Evolutionary conservation across 2,888 invertebrate genomes (phyloP).

Genomic region (Ethmia dodecea): DNA sequence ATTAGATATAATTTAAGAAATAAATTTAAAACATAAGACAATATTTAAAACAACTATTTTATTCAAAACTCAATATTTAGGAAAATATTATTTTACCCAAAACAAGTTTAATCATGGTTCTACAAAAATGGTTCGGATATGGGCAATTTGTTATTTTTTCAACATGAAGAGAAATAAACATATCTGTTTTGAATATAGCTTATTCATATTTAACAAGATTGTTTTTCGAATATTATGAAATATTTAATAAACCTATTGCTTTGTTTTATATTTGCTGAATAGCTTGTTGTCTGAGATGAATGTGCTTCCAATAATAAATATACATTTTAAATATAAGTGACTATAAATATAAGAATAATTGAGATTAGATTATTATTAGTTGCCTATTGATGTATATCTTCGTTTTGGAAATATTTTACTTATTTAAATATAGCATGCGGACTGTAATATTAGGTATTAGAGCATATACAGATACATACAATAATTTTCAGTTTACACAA

Average conservation of each 20-base stretch:
- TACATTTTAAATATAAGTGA: constrained; percentile 15
- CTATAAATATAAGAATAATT: not conserved
- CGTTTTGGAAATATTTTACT: too few relatives aligned
- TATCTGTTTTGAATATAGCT: not conserved
- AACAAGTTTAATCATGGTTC: too few relatives aligned
- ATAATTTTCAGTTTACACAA: too few relatives aligned
- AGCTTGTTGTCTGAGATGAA: constrained; percentile 1
- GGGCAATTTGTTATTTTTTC: not conserved
- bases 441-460: too few relatives aligned
- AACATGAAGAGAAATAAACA: not conserved
- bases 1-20: constrained; percentile 19
- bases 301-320: constrained; percentile 30
- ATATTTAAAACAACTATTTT: too few relatives aligned
- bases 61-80: too few relatives aligned
- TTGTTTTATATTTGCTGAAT: not conserved
- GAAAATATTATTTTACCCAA: too few relatives aligned
- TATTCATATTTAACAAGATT: too few relatives aligned
- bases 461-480: too few relatives aligned
- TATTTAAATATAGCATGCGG: too few relatives aligned
- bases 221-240: not conserved
- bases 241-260: not conserved
- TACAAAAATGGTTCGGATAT: not conserved
- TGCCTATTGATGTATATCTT: constrained; percentile 5
- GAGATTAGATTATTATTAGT: not conserved
- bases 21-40: constrained; percentile 21